Base-by-base conservation (phyloP, 2,888 invertebrate species). In the Mimas tiliae region DNA sequence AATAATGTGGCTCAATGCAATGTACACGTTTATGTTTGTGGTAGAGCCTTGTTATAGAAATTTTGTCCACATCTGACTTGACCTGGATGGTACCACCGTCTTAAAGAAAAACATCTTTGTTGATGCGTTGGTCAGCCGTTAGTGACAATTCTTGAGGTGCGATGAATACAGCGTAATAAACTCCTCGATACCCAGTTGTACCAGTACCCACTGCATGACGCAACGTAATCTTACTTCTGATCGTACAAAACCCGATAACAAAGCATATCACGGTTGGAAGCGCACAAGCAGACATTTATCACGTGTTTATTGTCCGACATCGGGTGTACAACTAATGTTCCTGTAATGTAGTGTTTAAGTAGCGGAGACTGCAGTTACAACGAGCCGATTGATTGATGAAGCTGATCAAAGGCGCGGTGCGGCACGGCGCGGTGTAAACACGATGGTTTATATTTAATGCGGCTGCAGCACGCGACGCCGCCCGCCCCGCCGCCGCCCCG, bases 331-430 rank as follows among this genome's bases (percentile, higher is more conserved):
- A 58, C 38, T 42, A 58, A 58, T 42, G 58, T 42, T 38, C 38
- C 11, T 58, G 42, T 42, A 58, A 58, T 58, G 58, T 42, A 42
- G 19, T 58, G 58, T 19, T 58, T 58, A 42, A 33, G 53, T 12
- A 34, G 34, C 53, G 21, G 53, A 33, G 53, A 53, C n/a, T 33
- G 33, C 8, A 14, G 58, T 38, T 19, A 58, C 58, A 45, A 53
- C 52, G 45, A 45, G 64, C 64, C 45, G 52, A 53, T 53, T 64
- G 64, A 64, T 64, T 52, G 52, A 64, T 64, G 45, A 42, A 14
- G 27, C n/a, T 62, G 62, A 66, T 63, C 63, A 66, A 66, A 66
- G 53, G 47, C 38, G 51, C 62, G 47, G 47, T 47, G 50, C 58
- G 45, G 47, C 38, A 45, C 62, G 47, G 47, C 47, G 50, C 58